Evolutionary conservation across 2,797 vertebrate genomes (phyloP).

Genomic region (Linurgus olivaceus): DNA sequence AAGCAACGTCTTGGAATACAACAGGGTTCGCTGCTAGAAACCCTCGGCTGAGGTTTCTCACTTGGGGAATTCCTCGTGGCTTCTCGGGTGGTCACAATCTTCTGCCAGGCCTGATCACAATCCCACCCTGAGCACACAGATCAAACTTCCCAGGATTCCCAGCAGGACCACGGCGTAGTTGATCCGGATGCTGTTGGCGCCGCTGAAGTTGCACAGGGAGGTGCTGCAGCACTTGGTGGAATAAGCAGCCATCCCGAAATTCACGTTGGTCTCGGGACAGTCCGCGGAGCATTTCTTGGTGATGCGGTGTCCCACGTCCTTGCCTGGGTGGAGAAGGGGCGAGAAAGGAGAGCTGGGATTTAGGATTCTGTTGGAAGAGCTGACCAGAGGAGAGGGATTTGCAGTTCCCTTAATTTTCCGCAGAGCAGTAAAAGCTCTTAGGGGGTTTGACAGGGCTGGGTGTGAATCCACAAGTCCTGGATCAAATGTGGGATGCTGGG

Average conservation of each 20-base stretch:
- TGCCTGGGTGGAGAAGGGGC: background rate
- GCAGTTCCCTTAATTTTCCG: background rate
- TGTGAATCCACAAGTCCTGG: background rate
- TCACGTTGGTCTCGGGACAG: background rate
- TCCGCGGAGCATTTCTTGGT: slow-evolving; percentile 47
- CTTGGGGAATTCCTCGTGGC: background rate
- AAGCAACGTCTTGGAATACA: background rate
- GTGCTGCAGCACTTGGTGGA: slow-evolving; percentile 51
- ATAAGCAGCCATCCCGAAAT: background rate
- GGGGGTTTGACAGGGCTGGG: background rate
- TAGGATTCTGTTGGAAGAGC: background rate
- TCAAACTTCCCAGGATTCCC: background rate
- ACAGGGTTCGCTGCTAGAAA: background rate
- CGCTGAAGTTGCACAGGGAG: slow-evolving; percentile 52
- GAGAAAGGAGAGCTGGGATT: background rate
- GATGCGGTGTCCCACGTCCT: background rate
- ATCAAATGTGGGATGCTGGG: background rate
- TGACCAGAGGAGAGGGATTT: background rate
- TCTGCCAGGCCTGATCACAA: background rate
- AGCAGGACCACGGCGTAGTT: background rate
- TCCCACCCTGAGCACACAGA: slow-evolving; percentile 11
- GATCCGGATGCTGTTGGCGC: slow-evolving; percentile 36
- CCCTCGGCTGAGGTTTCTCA: background rate
- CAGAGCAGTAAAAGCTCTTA: fast-evolving
- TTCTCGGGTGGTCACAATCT: background rate